phyloP scores from a whole-genome alignment of 2,113 vertebrate species.

The Corythornis cristatus region DNA sequence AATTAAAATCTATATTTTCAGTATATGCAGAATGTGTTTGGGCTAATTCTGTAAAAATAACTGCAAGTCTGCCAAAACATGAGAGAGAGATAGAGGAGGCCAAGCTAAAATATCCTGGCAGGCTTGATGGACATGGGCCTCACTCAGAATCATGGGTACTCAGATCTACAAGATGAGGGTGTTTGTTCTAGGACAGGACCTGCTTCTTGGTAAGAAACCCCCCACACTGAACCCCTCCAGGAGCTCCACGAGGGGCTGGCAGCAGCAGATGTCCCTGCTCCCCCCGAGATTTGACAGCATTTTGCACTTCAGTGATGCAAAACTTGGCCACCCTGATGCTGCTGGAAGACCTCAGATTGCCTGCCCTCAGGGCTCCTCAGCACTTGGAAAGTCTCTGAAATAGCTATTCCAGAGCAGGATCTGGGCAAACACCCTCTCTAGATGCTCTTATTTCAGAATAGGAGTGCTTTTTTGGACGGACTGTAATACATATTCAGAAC shows the following conservation, averaged over 20 bases:
- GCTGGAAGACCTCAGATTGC: conserved; percentile 26
- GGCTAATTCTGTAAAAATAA: neutral
- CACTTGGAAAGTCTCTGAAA: neutral
- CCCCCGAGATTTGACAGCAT: neutral
- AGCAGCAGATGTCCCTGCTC: neutral
- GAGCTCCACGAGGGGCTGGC: neutral
- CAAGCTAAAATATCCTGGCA: neutral
- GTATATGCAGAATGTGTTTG: neutral
- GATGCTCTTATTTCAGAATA: conserved; percentile 8
- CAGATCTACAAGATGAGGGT: neutral
- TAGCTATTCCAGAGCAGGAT: conserved; percentile 13
- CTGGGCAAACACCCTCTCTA: neutral
- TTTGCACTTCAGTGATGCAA: neutral
- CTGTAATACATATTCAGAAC: neutral
- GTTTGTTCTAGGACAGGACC: neutral
- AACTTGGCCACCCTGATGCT: neutral
- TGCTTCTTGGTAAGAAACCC: neutral
- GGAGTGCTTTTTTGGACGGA: neutral
- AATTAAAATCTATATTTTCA: neutral
- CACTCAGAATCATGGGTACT: neutral
- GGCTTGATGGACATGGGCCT: accelerated
- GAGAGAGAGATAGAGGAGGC: neutral
- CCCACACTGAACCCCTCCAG: accelerated
- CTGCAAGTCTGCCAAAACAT: neutral
- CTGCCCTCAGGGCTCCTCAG: neutral